Evolutionary conservation across 2,888 invertebrate genomes (phyloP).

Genomic region (Lasioglossum malachurum): DNA sequence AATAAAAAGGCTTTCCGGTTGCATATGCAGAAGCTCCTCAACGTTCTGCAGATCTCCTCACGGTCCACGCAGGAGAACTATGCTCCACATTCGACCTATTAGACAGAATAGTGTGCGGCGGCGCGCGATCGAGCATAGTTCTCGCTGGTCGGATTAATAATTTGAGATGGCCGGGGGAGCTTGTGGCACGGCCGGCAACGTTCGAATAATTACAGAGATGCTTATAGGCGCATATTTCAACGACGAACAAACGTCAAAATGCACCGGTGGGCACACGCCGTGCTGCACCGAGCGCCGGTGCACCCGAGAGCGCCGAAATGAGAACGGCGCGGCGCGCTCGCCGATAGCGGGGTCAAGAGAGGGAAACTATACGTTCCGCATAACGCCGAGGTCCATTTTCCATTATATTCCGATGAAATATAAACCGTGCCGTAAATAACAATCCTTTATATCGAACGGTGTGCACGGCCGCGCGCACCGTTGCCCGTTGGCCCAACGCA

Average conservation of each 20-base stretch:
- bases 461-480: conserved; percentile 28
- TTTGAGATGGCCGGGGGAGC: conserved; percentile 40
- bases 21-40: neutral
- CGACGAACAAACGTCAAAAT: conserved; percentile 69
- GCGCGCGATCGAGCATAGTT: conserved; percentile 15
- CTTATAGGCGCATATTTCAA: conserved; percentile 65
- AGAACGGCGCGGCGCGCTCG: conserved; percentile 47
- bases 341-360: conserved; percentile 19
- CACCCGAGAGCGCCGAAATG: conserved; percentile 49
- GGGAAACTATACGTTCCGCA: conserved; percentile 64
- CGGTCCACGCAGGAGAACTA: neutral
- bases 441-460: conserved; percentile 71
- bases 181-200: conserved; percentile 33
- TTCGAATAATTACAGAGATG: conserved; percentile 66
- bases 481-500: neutral
- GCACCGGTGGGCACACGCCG: conserved; percentile 58
- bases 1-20: neutral
- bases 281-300: conserved; percentile 37
- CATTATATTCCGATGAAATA: conserved; percentile 77
- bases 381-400: conserved; percentile 73
- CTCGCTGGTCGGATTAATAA: conserved; percentile 60
- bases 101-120: neutral
- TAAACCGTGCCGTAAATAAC: conserved; percentile 76
- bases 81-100: neutral
- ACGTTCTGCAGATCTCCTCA: neutral